Conservation (phyloP, 1,140 invertebrate genomes). For the Aphelenchoides besseyi region DNA sequence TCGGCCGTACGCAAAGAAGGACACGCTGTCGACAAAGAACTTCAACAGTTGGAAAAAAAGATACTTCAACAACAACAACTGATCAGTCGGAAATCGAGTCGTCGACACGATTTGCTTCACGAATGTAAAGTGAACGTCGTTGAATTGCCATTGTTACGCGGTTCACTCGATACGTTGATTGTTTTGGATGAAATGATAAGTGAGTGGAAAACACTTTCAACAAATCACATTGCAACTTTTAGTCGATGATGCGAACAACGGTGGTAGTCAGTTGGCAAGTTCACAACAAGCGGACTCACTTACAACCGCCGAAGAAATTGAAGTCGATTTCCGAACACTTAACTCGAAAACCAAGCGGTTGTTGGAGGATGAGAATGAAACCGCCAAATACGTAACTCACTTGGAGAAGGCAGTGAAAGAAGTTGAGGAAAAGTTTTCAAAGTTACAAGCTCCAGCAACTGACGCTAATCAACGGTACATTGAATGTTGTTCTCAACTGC, state of each 20-base stretch:
- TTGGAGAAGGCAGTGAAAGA: conserved; percentile 80
- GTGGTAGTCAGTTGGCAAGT: neutral
- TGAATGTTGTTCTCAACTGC: neutral
- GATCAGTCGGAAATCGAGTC: conserved; percentile 66
- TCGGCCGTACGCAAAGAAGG: conserved; percentile 77
- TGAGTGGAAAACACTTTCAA: conserved; percentile 26
- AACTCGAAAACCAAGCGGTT: neutral
- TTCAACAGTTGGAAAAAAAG: conserved; percentile 70
- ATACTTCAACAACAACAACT: conserved; percentile 29
- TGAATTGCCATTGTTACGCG: conserved; percentile 47
- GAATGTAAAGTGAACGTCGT: conserved; percentile 78
- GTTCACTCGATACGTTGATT: conserved; percentile 40
- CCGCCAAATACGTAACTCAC: conserved; percentile 79
- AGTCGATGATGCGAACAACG: conserved; percentile 45
- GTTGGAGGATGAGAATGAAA: conserved; percentile 70
- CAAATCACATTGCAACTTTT: conserved; percentile 21
- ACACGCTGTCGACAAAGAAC: conserved; percentile 81
- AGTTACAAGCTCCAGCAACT: neutral
- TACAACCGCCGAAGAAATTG: conserved; percentile 34
- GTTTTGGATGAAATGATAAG: conserved; percentile 38
- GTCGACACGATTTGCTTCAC: conserved; percentile 84
- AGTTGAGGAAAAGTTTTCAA: conserved; percentile 75
- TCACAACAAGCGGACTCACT: conserved; percentile 26
- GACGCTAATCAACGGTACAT: conserved; percentile 26
- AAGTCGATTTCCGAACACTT: conserved; percentile 30